Evolutionary conservation across 2,888 invertebrate species (phyloP), one percentile per base, ranked within the genome.

Genomic region (Atherix ibis): DNA sequence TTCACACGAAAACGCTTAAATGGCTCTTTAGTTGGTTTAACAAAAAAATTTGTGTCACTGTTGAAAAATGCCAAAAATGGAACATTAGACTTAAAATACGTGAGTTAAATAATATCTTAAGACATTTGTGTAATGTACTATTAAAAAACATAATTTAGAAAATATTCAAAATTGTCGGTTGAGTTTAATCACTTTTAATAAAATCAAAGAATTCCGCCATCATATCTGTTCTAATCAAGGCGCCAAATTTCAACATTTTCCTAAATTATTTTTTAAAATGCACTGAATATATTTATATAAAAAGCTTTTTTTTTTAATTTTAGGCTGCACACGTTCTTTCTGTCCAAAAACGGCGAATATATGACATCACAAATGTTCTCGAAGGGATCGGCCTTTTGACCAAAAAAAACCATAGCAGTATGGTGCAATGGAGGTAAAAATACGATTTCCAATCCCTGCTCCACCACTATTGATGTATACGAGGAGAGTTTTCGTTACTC

Each of bases 321-420:
- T 49, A 79, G 80, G 82, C 82, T 24, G 80, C 81, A 2, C 77
- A 79, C 52, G 65, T 71, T 33, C 59, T 83, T 41, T 73, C 76
- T 45, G 82, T 83, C 0, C 81, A 83, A 50, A 83, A 83, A 49
- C 63, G 82, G 36, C 65, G 81, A 42, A 82, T 82, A 42, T 83
- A 82, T 52, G 82, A 83, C 50, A 83, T 83, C 40, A 83, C 82
- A 5, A 82, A 83, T 59, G 82, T 82, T 1, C 59, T 82, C 17
- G 82, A 82, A 59, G 82, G 82, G 10, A 78, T 83, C 50, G 81
- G 82, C 8, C 64, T 82, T 8, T 81, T 83, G 46, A 78, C 80
- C 50, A 83, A 83, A 53, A 73, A 73, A 41, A 74, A 77, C 32
- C 82, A 83, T 56, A 82, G 80, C 53, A 76, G 77, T 46, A 46